Evolutionary conservation across 2,888 invertebrate species (phyloP), one percentile per base, ranked within the genome.

Genomic region (Drosophila flavopinicola): DNA sequence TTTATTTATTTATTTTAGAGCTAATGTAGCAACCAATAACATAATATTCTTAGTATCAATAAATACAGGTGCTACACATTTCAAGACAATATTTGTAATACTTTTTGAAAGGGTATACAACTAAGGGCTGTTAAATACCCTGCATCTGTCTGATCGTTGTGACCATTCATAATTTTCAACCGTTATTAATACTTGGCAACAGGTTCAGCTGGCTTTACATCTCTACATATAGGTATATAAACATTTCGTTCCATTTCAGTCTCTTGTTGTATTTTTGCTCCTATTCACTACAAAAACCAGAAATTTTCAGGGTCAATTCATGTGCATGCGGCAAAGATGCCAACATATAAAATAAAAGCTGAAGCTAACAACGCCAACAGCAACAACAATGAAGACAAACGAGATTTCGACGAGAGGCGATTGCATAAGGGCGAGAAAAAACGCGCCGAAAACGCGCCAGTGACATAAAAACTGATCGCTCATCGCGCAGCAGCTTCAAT

Each of bases 241-340:
- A 30, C 6, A 23, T 47, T 38, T 64, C 74, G 65, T 74, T 59
- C 45, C 59, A 71, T 44, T 39, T 45, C 17, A 44, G 42, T 25
- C 11, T 53, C 65, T 47, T 38, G 38, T 60, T 65, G 30, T 58
- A 42, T 64, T 54, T 58, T 52, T 73, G 66, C 66, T 66, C 76
- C 67, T 67, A 70, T 73, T 69, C 60, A 70, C 30, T 39, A 52
- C 38, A 54, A 82, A 88, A 88, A 88, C 90, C 88, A 75, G 88
- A 88, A 76, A 75, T 80, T 84, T 88, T 89, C 90, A 88, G 77
- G 88, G 88, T 78, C 88, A 89, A 86, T 63, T 54, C 64, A 33
- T 37, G 47, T 75, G 82, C 78, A 71, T 60, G 66, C 59, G 66
- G 48, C 63, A 76, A 66, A 58, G 47, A 53, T 44, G 53, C 48